Base-by-base conservation (phyloP, 2,888 invertebrate genomes). In the Athrips mouffetella region DNA sequence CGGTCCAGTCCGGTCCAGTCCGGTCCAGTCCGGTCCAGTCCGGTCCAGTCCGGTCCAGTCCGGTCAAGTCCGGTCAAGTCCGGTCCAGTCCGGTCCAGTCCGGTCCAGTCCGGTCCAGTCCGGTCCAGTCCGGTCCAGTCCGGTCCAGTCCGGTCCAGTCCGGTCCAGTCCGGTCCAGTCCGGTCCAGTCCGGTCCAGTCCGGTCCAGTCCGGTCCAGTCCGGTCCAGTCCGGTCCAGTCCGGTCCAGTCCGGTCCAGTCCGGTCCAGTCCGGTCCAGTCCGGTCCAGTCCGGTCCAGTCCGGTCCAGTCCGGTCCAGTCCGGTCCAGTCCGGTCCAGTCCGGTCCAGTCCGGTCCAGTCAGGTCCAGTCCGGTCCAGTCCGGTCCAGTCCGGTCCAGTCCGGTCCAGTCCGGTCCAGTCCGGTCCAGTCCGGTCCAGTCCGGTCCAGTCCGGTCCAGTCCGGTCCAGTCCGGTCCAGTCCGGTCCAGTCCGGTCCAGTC, bases 231-330 rank as follows among this genome's bases (percentile, higher is more conserved):
- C 15, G 16, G 13, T 37, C 31, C 31, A 31, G 11, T 31, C 31
- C 31, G n/a, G 11, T 31, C 31, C 31, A 31, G 11, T 31, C 31
- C 31, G n/a, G 11, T 31, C 31, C 31, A 31, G 11, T 31, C 31
- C 31, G n/a, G 11, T 31, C 31, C 31, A 31, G 11, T 31, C 31
- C 31, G n/a, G 11, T 31, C 31, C 31, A 31, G 11, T 31, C 31
- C 31, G n/a, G 11, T 31, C 31, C 31, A 31, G 11, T 31, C 31
- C 31, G n/a, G 11, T 31, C 53, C 47, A 31, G 11, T 31, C 31
- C 31, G n/a, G 11, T 31, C 31, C 31, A 31, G 11, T 31, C 31
- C 31, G n/a, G 11, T 31, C 31, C 31, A 31, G 11, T 31, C 31
- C 31, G n/a, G 11, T 31, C 31, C 30, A 45, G 16, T 45, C 30